These are phyloP conservation scores for Cephus spinipes DNA, from an alignment of 2,888 invertebrate species.

Conservation along the genomic window DNA sequence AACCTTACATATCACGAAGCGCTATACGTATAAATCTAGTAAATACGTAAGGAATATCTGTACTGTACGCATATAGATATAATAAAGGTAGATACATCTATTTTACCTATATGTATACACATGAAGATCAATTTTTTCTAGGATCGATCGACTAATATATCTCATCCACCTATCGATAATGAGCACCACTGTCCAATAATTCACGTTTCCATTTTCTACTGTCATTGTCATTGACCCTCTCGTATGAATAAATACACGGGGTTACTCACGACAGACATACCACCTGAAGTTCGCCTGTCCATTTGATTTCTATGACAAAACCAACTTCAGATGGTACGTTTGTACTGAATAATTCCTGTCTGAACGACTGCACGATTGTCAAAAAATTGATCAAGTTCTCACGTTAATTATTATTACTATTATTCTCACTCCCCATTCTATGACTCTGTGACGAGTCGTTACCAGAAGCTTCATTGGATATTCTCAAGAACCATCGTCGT, in stretches of 20 bases:
- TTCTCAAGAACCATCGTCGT: neutral
- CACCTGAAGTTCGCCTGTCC: neutral
- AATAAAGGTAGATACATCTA: neutral
- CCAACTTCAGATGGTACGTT: neutral
- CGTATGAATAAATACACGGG: neutral
- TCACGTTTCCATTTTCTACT: neutral
- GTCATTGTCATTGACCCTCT: neutral
- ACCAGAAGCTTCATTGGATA: neutral
- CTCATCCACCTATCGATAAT: neutral
- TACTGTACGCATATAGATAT: neutral
- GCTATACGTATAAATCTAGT: conserved; percentile 8
- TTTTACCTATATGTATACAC: neutral
- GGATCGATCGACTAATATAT: neutral
- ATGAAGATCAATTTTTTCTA: neutral
- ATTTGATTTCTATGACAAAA: neutral
- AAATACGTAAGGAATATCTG: neutral
- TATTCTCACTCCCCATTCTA: neutral
- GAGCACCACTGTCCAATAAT: neutral
- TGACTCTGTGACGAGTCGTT: neutral
- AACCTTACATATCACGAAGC: conserved; percentile 12
- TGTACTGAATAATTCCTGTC: neutral
- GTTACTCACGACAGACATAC: neutral
- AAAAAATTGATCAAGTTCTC: neutral
- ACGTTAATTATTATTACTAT: neutral
- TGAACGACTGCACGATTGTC: neutral